Percentiles rank a stretch among this genome's conserved stretches.
phyloP scores from a whole-genome alignment of 2,113 vertebrate species.

The Peucedramus taeniatus region DNA sequence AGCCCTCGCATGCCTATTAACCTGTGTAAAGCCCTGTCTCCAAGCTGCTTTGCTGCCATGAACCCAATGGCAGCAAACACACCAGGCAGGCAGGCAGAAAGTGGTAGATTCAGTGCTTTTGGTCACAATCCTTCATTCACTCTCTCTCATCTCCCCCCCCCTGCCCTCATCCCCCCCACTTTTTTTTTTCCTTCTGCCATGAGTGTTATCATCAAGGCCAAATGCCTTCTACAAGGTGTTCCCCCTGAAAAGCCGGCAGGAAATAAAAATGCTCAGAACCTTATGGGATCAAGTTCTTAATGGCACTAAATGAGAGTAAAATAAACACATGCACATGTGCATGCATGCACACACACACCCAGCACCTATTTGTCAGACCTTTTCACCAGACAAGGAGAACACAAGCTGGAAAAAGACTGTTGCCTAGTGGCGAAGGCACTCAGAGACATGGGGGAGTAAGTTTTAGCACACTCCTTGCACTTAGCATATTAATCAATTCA shows the following conservation, averaged over 20 bases:
- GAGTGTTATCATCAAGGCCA: not conserved
- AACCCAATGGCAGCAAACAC: not conserved
- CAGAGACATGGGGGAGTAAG: not conserved
- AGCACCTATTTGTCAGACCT: slow-evolving; percentile 37
- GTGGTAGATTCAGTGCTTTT: not conserved
- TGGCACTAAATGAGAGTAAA: slow-evolving; percentile 43
- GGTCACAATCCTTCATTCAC: not conserved
- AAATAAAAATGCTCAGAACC: slow-evolving; percentile 35
- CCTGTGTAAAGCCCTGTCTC: not conserved
- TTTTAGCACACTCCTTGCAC: not conserved
- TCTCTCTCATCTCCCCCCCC: not conserved
- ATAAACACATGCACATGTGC: slow-evolving; percentile 48
- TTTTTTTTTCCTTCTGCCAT: not conserved
- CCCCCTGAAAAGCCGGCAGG: not conserved
- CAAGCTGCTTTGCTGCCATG: not conserved
- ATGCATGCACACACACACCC: slow-evolving; percentile 31
- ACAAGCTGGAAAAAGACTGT: not conserved
- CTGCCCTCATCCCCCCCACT: rapidly evolving
- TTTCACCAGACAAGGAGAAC: not conserved
- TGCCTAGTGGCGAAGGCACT: not conserved
- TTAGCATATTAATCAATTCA: not conserved
- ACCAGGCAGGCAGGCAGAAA: not conserved
- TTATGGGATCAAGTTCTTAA: slow-evolving; percentile 36
- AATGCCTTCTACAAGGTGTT: not conserved
- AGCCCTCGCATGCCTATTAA: not conserved